Conservation (phyloP, 2,797 vertebrate genomes). For the Eidolon dupreanum region DNA sequence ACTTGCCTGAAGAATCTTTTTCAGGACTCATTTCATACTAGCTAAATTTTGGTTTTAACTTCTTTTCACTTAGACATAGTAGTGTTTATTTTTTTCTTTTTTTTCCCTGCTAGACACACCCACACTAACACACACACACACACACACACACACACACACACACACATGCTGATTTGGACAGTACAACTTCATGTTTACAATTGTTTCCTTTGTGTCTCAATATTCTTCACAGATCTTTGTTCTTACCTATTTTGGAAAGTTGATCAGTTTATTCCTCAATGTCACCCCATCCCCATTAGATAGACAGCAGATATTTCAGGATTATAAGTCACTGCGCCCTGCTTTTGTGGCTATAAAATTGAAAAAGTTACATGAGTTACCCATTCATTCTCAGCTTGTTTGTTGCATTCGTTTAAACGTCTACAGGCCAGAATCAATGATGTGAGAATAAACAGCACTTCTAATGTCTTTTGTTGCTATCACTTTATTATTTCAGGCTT, state of each 20-base stretch:
- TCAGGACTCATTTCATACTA: not conserved
- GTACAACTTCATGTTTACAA: rapidly evolving
- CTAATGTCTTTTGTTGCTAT: not conserved
- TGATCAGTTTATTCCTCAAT: not conserved
- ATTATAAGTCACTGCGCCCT: not conserved
- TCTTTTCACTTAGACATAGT: not conserved
- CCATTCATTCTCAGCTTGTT: constrained; percentile 37
- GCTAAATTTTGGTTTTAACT: not conserved
- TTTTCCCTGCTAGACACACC: not conserved
- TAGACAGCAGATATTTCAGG: not conserved
- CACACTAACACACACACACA: rapidly evolving
- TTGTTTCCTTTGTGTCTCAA: not conserved
- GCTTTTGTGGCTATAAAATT: not conserved
- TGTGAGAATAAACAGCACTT: constrained; percentile 16
- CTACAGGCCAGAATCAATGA: not conserved
- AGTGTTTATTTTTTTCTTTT: not conserved
- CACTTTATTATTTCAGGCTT: not conserved
- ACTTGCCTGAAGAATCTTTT: not conserved
- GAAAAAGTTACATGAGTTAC: not conserved
- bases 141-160: too few species aligned
- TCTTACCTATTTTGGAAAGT: not conserved
- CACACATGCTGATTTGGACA: rapidly evolving
- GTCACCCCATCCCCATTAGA: not conserved
- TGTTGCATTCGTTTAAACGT: not conserved
- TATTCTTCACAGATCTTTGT: not conserved